Evolutionary conservation across 35 echinoderm and acorn worm species (phyloP).

Genomic region (Ptychodera flava): DNA sequence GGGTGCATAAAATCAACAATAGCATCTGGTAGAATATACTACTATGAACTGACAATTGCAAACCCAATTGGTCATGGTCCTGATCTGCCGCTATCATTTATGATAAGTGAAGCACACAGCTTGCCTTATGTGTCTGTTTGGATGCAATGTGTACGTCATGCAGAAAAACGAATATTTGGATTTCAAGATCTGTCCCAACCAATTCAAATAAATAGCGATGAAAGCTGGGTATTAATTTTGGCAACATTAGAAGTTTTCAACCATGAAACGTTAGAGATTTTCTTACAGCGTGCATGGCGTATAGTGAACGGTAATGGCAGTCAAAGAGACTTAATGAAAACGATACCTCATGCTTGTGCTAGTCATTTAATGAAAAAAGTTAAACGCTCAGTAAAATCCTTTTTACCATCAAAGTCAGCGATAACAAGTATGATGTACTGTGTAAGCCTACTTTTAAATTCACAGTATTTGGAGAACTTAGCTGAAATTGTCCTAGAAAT

Average conservation of each 20-base stretch:
- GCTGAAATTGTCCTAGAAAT: not conserved
- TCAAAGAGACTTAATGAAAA: no score
- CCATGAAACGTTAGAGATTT: slow-evolving; percentile 3
- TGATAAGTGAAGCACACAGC: slow-evolving; percentile 16
- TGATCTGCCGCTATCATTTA: slow-evolving; percentile 5
- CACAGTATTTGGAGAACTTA: not conserved
- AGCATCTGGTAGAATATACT: slow-evolving; percentile 14
- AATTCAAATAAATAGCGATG: slow-evolving; percentile 30
- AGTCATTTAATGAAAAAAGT: slow-evolving; percentile 30
- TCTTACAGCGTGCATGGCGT: slow-evolving; percentile 11
- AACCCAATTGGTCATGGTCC: slow-evolving; percentile 3
- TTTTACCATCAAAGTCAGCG: no score
- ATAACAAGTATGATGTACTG: no score
- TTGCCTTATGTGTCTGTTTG: slow-evolving; percentile 18
- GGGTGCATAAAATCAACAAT: slow-evolving; percentile 20
- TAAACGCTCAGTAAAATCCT: slow-evolving; percentile 2
- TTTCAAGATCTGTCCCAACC: not conserved
- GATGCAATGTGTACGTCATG: slow-evolving; percentile 6
- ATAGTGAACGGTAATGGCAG: slow-evolving; percentile 14
- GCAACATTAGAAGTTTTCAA: slow-evolving; percentile 24
- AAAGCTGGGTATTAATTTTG: slow-evolving; percentile 16
- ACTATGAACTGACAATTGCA: slow-evolving; percentile 19
- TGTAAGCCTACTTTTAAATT: slow-evolving; percentile 15
- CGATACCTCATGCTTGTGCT: no score
- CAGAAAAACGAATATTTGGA: slow-evolving; percentile 23